Conservation (phyloP, 2,797 vertebrate genomes). For the Cephalopachus bancanus region DNA sequence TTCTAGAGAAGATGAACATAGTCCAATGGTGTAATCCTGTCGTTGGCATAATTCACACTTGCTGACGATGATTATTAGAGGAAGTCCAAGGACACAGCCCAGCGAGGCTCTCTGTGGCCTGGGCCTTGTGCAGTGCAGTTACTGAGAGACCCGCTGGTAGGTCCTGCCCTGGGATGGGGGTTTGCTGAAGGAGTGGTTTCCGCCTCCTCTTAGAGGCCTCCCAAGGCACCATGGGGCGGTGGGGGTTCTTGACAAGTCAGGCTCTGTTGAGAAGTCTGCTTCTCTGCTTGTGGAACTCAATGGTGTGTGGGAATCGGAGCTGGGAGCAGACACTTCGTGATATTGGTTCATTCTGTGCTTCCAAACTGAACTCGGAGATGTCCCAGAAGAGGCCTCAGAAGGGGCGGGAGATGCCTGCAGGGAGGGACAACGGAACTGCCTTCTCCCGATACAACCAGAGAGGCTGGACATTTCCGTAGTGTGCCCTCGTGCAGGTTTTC, state of each 20-base stretch:
- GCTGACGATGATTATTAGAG: neutral
- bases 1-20: conserved; percentile 18
- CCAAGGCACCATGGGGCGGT: neutral
- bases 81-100: neutral
- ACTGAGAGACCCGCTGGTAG: neutral
- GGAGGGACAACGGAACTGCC: neutral
- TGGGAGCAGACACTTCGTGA: neutral
- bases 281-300: neutral
- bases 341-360: neutral
- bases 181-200: neutral
- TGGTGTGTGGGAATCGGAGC: too few relatives aligned
- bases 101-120: neutral
- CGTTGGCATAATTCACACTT: neutral
- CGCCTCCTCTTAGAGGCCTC: neutral
- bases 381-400: neutral
- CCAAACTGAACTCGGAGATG: neutral
- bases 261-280: neutral
- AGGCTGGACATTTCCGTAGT: neutral
- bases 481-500: rapidly evolving
- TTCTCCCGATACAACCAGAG: neutral
- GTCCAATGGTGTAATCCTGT: neutral
- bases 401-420: neutral
- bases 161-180: neutral
- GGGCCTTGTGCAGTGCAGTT: neutral
- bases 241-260: neutral